Evolutionary conservation across 2,888 invertebrate genomes (phyloP), one percentile per base, ranked within the genome.

Genomic region (Timema cristinae): DNA sequence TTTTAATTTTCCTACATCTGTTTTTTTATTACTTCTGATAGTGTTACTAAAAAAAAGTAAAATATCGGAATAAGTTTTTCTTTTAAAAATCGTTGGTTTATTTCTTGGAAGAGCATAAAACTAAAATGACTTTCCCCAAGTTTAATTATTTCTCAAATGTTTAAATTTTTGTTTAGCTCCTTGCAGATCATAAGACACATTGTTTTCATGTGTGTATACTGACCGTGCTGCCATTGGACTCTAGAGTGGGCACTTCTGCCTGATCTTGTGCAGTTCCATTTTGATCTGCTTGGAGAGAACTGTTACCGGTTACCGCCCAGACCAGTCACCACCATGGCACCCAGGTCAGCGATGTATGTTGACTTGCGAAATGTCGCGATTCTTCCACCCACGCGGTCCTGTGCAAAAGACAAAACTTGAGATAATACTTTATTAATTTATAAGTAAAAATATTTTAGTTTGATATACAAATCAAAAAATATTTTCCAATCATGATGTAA

Each of bases 291-390:
- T 94, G 76, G 96, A 95, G 50, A 99, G 83, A 16, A 97, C 94
- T 8, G 95, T 95, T 72, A 99, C 92, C 0, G 98, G 85, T 99
- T 99, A 0, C 98, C 98, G 71, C 93, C 94, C 16, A 98, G 87
- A 0, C 98, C 98, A 6, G 97, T 98, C 4, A 99, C 96, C 4
- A 99, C 97, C 97, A 98, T 97, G 0, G 98, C 98, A 2, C 98
- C 94, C 66, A 91, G 82, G 81, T 91, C 90, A 16, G 89, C 90
- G 59, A 89, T 89, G 82, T 91, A 93, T 66, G 89, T 90, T 66
- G 91, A 91, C 83, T 98, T 98, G 72, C 97, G 88, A 81, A 97
- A 98, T 8, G 98, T 98, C 2, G 97, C 95, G 78, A 98, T 95
- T 70, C 99, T 87, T 7, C 99, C 98, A 52, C 99, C 99, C 66